These are phyloP conservation scores for Apostichopus leukothele DNA, from an alignment of 53 echinoderm and acorn worm genomes.

Conservation along the genomic window DNA sequence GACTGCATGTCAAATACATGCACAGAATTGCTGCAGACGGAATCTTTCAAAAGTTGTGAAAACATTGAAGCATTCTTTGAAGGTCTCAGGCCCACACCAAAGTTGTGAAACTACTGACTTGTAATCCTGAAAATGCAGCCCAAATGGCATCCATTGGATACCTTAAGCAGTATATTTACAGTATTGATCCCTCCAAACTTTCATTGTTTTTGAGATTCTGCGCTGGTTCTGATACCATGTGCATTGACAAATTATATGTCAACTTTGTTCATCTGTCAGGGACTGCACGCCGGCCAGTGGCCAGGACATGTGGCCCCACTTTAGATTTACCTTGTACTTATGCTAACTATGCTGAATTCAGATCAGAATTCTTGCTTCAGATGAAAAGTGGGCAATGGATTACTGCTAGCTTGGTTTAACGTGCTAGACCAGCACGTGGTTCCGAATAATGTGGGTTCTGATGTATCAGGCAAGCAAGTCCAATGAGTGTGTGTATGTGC, in stretches of 20 bases:
- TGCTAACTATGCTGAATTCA: not conserved
- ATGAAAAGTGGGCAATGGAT: slow-evolving; percentile 2
- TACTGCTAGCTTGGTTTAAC: not conserved
- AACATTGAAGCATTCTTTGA: not conserved
- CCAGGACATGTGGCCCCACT: not conserved
- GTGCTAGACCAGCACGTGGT: too few relatives aligned
- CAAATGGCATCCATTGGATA: slow-evolving; percentile 5
- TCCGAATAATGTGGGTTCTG: too few relatives aligned
- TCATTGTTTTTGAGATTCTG: not conserved
- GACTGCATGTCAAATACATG: slow-evolving; percentile 3
- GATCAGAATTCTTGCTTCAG: not conserved
- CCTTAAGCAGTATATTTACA: not conserved
- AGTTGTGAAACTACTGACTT: not conserved
- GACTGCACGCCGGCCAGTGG: slow-evolving; percentile 2
- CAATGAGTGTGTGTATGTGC: too few relatives aligned
- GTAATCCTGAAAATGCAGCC: slow-evolving; percentile 9
- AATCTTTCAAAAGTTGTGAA: not conserved
- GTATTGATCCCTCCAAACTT: not conserved
- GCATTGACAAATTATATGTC: not conserved
- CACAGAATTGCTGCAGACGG: not conserved
- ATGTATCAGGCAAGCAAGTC: too few relatives aligned
- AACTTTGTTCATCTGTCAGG: not conserved
- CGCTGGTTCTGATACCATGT: not conserved
- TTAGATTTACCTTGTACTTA: slow-evolving; percentile 6
- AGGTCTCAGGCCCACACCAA: not conserved